Conservation (phyloP, 1,140 invertebrate species). For the Pseudobourletiella spinata region DNA sequence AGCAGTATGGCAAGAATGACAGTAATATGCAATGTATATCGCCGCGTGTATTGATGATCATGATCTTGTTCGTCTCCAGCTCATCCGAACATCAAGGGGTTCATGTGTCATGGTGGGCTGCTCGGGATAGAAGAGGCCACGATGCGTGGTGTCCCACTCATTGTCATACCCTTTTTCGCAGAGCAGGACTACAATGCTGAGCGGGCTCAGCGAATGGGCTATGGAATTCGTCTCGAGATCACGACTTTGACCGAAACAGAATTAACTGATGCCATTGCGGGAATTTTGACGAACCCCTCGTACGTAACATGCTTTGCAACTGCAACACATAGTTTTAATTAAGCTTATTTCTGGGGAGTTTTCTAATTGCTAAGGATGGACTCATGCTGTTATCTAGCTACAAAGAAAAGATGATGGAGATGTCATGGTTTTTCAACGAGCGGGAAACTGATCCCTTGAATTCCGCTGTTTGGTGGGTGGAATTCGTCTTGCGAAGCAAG, state of each 20-base stretch:
- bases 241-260: background rate
- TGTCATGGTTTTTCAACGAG: background rate
- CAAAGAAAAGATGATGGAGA: background rate
- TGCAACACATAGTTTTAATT: background rate
- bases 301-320: background rate
- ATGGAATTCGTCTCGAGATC: conserved; percentile 14
- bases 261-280: conserved; percentile 1
- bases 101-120: conserved; percentile 35
- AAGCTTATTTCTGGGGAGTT: background rate
- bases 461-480: background rate
- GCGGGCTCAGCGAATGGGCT: background rate
- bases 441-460: background rate
- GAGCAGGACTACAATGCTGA: conserved; percentile 26
- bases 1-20: background rate
- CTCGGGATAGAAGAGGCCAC: conserved; percentile 28
- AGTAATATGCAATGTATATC: conserved; percentile 1
- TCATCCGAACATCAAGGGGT: conserved; percentile 28
- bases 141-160: conserved; percentile 27
- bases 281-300: conserved; percentile 6
- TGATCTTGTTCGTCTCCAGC: conserved; percentile 8
- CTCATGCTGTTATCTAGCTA: background rate
- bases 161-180: conserved; percentile 31
- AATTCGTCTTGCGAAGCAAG: background rate
- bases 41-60: background rate
- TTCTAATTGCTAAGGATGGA: no score